phyloP scores from a whole-genome alignment of 2,113 vertebrate genomes.

The Odocoileus virginianus region DNA sequence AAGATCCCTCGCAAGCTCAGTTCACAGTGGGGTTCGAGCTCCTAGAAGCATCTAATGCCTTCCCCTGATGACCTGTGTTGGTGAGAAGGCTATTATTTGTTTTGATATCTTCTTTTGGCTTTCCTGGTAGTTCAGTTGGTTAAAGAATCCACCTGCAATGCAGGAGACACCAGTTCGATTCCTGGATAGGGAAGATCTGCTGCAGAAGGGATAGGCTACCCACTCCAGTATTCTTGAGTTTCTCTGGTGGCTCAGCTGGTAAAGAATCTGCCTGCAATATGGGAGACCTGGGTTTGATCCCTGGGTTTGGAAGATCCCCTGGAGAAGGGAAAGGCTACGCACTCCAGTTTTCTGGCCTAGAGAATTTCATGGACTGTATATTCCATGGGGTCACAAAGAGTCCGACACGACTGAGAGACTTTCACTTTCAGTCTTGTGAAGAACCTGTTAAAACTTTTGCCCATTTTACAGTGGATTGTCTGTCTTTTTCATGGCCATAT shows the following conservation, averaged over 20 bases:
- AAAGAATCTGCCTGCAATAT: not conserved
- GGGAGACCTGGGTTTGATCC: not conserved
- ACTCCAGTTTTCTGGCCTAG: not conserved
- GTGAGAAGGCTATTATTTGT: not conserved
- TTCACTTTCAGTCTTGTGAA: not conserved
- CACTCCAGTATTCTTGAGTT: not conserved
- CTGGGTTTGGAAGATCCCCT: not conserved
- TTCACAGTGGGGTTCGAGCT: not conserved
- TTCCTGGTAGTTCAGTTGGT: not conserved
- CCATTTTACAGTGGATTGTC: not conserved
- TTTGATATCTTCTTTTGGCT: not conserved
- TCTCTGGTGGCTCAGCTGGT: not conserved
- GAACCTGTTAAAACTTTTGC: not conserved
- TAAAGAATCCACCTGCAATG: not conserved
- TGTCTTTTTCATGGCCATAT: not conserved
- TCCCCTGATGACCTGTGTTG: not conserved
- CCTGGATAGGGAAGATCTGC: not conserved
- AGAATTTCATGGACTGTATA: not conserved
- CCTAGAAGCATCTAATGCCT: not conserved
- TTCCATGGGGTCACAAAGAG: not conserved
- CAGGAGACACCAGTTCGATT: not conserved
- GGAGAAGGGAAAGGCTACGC: not conserved
- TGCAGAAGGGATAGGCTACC: not conserved
- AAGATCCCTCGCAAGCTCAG: not conserved
- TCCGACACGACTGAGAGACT: accelerated